Conservation (phyloP, 2,888 invertebrate species). For the Pachliopta kotzebuea region DNA sequence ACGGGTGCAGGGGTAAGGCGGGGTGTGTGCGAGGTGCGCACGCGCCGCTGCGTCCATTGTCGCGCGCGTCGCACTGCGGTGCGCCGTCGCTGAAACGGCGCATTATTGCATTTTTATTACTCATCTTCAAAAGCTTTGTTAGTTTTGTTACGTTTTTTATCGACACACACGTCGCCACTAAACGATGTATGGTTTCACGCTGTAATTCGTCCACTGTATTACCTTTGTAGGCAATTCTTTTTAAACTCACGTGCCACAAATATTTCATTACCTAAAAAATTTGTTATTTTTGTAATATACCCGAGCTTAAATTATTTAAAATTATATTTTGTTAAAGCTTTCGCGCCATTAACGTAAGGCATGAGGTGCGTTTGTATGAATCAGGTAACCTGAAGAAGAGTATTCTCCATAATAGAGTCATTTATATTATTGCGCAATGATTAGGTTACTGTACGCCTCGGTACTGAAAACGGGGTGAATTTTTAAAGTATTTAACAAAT, state of each 20-base stretch:
- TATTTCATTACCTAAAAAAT: not conserved
- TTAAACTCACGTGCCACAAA: conserved; percentile 25
- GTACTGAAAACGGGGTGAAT: too few species aligned
- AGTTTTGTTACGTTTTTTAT: conserved; percentile 69
- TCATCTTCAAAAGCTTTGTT: conserved; percentile 75
- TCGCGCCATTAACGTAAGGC: not conserved
- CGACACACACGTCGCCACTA: conserved; percentile 56
- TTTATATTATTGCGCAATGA: not conserved
- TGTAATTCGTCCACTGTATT: conserved; percentile 59
- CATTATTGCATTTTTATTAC: conserved; percentile 77
- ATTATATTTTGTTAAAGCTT: not conserved
- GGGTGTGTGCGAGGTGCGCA: conserved; percentile 49
- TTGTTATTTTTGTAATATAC: not conserved
- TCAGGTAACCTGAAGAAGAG: not conserved
- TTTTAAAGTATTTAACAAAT: too few species aligned
- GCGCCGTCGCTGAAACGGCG: conserved; percentile 55
- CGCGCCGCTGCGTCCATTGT: conserved; percentile 70
- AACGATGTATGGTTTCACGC: conserved; percentile 76
- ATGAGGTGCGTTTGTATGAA: not conserved
- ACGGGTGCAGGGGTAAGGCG: conserved; percentile 41
- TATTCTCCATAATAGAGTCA: not conserved
- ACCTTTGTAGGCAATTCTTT: conserved; percentile 47
- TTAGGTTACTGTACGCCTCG: too few species aligned
- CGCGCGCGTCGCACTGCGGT: conserved; percentile 36
- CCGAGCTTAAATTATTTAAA: not conserved